Evolutionary conservation across 2,888 invertebrate genomes (phyloP), one percentile per base, ranked within the genome.

Genomic region (Hetaerina titia): DNA sequence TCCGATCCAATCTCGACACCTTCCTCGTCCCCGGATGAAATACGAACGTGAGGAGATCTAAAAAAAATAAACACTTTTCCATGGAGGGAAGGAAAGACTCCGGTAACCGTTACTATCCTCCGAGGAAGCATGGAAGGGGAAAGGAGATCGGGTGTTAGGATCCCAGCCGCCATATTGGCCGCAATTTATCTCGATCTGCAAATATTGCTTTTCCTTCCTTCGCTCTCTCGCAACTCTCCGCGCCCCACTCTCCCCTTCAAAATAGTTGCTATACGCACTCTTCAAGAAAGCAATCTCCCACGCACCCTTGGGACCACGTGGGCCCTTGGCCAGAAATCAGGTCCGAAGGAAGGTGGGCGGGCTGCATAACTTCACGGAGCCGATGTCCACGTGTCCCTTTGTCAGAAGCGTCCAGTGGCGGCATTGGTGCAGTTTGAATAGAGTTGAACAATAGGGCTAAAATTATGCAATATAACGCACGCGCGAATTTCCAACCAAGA

Each of bases 1-100:
- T 81, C 81, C 81, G 81, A 81, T 5, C 25, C 25, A 81, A 81
- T 81, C 81, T 81, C 81, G 81, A 81, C 81, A 81, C 81, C 25
- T 81, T 31, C 81, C 31, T 31, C 11, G 81, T 81, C 31, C 81
- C 69, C 81, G 5, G 25, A 81, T 81, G 81, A 81, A 81, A 81
- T 81, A 81, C 81, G 81, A 31, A 81, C 81, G 81, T 31, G 11
- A 31, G 25, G 81, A 81, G 31, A 81, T 81, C 31, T 25, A 81
- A 81, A 81, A 81, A 31, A 81, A 81, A 81, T 9, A 81, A 31
- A 81, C 8, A 74, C 7, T 81, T 81, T 22, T 15, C 81, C n/a
- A 31, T 31, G 81, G 69, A 5, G 31, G 31, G 31, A 81, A n/a
- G 81, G 13, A 25, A 81, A 31, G 81, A 31, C 2, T 31, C 2